Evolutionary conservation across 2,888 invertebrate species (phyloP), one percentile per base, ranked within the genome.

Genomic region (Thera obeliscata): DNA sequence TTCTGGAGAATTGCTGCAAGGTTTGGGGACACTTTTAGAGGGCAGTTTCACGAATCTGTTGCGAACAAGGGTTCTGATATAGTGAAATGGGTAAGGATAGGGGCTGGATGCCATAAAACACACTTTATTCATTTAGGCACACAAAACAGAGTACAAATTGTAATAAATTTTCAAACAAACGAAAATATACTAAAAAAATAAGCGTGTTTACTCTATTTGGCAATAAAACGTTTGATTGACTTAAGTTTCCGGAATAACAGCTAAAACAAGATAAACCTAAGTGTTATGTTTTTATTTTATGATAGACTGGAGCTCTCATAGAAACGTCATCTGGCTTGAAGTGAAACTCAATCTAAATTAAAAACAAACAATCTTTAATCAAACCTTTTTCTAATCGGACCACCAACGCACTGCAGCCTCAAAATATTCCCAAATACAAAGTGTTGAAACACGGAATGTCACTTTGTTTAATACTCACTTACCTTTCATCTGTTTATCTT

Each of bases 381-480:
- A 56, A 56, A 56, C 56, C 9, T 57, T 46, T 52, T 56, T 66
- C 52, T 66, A 52, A 61, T 54, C 66, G 57, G 69, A 69, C 69
- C 69, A 69, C 69, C 69, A 58, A 59, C 69, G 49, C 43, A 49
- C 61, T 56, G 22, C 41, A 41, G 33, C 36, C 50, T 48, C 35
- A 57, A 50, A 52, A 46, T 58, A 59, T 55, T 49, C 41, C 50
- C 61, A 52, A 61, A 56, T 67, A 61, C 57, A 36, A 58, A 70
- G 69, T 73, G 80, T 82, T 81, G 78, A 76, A 83, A 90, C 91
- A 90, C 72, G 91, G 88, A 90, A 91, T 90, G 90, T 84, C 88
- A 90, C 90, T 91, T 78, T 77, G 75, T 79, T 82, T 84, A 81
- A 81, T 83, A 76, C 79, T 61, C 66, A 66, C 9, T 66, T 71